A percentile compares a stretch with the other conserved stretches of the same genome.
Evolutionary conservation across 1,140 invertebrate species (phyloP).

Genomic region (Tetragnatha versicolor): DNA sequence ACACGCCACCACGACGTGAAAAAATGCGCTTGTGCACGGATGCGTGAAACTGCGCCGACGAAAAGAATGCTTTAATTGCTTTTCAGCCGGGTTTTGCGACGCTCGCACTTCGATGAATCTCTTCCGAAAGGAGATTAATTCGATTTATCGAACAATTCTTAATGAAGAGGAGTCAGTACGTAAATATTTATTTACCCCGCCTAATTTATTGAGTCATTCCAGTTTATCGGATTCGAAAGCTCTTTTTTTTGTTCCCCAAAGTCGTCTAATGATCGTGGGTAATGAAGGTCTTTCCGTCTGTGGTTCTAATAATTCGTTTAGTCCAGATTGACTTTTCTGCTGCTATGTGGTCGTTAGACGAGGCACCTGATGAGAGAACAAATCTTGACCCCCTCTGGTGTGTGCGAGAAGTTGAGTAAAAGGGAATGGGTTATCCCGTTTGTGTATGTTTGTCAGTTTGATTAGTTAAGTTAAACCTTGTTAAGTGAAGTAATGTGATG

Average conservation of each 20-base stretch:
- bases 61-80: constrained; percentile 47
- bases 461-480: no score
- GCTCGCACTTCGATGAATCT: neutral
- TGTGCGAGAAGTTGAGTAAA: no score
- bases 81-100: constrained; percentile 9
- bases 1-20: constrained; percentile 34
- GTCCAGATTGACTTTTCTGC: neutral
- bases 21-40: constrained; percentile 14
- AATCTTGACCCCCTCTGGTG: no score
- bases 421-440: no score
- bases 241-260: neutral
- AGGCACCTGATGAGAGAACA: no score
- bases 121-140: constrained; percentile 37
- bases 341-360: no score
- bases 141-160: constrained; percentile 39
- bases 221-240: constrained; percentile 6
- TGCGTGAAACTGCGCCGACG: constrained; percentile 11
- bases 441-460: no score
- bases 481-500: no score
- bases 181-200: constrained; percentile 33
- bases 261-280: constrained; percentile 4
- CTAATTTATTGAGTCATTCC: constrained; percentile 31
- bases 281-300: neutral
- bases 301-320: neutral
- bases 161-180: constrained; percentile 38